These are phyloP conservation scores for Drosophila neotestacea DNA, from an alignment of 2,888 invertebrate genomes.

Conservation along the genomic window DNA sequence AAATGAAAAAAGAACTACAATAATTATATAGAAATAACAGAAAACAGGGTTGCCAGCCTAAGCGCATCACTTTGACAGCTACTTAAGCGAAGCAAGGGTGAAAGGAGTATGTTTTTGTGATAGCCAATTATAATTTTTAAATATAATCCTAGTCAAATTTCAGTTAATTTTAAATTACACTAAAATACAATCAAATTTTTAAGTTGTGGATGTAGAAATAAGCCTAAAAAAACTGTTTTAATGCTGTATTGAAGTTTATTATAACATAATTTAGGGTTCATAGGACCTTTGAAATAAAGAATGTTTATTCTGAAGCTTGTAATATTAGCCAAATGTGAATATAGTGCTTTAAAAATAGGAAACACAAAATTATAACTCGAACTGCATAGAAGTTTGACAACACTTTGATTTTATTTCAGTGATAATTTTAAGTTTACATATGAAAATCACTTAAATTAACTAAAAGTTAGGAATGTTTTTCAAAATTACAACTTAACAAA, in stretches of 20 bases:
- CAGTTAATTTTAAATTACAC: not conserved
- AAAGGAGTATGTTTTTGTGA: not conserved
- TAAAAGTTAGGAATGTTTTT: too few relatives aligned
- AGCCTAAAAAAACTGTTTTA: not conserved
- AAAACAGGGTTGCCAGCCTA: slow-evolving; percentile 33
- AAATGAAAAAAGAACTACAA: slow-evolving; percentile 2
- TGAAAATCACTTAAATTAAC: too few relatives aligned
- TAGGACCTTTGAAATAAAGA: too few relatives aligned
- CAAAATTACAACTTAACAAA: too few relatives aligned
- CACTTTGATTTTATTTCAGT: too few relatives aligned
- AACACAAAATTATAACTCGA: too few relatives aligned
- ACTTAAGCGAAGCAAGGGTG: slow-evolving; percentile 6
- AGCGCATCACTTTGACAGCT: slow-evolving; percentile 36
- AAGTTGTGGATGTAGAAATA: not conserved
- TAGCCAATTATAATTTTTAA: slow-evolving; percentile 29
- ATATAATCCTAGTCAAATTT: not conserved
- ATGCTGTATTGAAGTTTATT: not conserved
- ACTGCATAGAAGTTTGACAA: too few relatives aligned
- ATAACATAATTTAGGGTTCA: too few relatives aligned
- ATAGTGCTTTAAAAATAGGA: too few relatives aligned
- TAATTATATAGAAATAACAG: slow-evolving; percentile 18
- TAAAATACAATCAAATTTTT: not conserved
- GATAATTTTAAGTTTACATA: too few relatives aligned
- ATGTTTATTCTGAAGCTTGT: too few relatives aligned
- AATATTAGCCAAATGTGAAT: too few relatives aligned